Evolutionary conservation across 1,140 invertebrate species (phyloP), one percentile per base, ranked within the genome.

Genomic region (Pantala flavescens): DNA sequence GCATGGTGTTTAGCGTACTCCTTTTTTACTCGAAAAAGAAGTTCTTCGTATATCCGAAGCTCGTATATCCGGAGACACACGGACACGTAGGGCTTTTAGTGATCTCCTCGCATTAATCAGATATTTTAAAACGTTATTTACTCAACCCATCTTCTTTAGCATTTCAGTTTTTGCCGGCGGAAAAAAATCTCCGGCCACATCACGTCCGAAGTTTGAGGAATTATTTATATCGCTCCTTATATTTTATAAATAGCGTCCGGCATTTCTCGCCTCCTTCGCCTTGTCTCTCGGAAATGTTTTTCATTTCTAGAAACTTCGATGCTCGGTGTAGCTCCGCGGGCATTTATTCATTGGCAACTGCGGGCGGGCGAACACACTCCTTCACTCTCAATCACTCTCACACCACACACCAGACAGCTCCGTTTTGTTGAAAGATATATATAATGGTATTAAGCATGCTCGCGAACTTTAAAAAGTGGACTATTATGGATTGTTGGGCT

Each of bases 311-410:
- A 63, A 63, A 63, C 49, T 63, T 63, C 49, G 49, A 19, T 63
- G 49, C 16, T 16, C n/a, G 49, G n/a, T 63, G 49, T 63, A 7
- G 49, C 49, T 63, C 14, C 49, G 49, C 12, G 49, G n/a, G 49
- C 49, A 63, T 63, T 63, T 21, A 63, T 63, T 63, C 49, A 63
- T 63, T 63, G 49, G 49, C 49, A 63, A 63, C 49, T 63, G 49
- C 49, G n/a, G 49, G 49, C 49, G 49, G n/a, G 49, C 49, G 1
- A 63, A 12, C 49, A 16, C 5, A 19, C 2, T 7, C 49, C 3
- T 12, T 63, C 49, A 2, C 12, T 63, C 49, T 21, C 49, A 7
- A 3, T 21, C 49, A 19, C 2, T 63, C n/a, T 3, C 49, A 7
- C 49, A 3, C 49, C 49, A 1, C 12, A 14, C 49, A 7, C 49